Evolutionary conservation across 2,113 vertebrate genomes (phyloP), one percentile per base, ranked within the genome.

Genomic region (Anser cygnoides): DNA sequence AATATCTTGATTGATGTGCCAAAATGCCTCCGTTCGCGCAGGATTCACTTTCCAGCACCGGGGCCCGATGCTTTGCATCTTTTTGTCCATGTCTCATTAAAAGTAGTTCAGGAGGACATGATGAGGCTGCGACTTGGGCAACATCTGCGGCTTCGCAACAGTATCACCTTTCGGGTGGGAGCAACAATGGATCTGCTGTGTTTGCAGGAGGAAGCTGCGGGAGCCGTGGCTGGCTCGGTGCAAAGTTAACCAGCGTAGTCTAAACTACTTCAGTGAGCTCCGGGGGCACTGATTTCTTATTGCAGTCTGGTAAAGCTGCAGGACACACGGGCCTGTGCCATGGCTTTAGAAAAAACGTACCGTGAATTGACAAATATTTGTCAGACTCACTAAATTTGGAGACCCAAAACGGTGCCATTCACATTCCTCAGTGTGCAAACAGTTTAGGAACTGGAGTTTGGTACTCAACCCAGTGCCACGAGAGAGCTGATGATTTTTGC

Each of bases 1-100:
- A 10, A 2, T 57, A 20, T 86, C 81, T 68, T 86, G 89, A 76
- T 50, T 93, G 87, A 92, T 93, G 67, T 78, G 81, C 65, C 87
- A 91, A 39, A 93, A 90, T 93, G 80, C 72, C 71, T 75, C 68
- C 1, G 8, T 91, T 87, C 89, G 79, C 77, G 92, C 87, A 57
- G 6, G 72, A 75, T 79, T 67, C 61, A 13, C 76, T 90, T 29
- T 84, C 35, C 83, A 66, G 46, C 79, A 20, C 11, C 21, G 52
- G 4, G 26, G 15, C 55, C 65, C 81, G 72, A 22, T 35, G 39
- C 29, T 86, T 84, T 61, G 1, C 20, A 5, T 20, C 25, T 23
- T 66, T 86, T 46, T 37, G 13, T 65, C 62, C 1, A 0, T 54
- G 50, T 62, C 50, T 86, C 14, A 4, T 61, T 80, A 41, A 11